Evolutionary conservation across 2,797 vertebrate genomes (phyloP), one percentile per base, ranked within the genome.

Genomic region (Falco novaeseelandiae): DNA sequence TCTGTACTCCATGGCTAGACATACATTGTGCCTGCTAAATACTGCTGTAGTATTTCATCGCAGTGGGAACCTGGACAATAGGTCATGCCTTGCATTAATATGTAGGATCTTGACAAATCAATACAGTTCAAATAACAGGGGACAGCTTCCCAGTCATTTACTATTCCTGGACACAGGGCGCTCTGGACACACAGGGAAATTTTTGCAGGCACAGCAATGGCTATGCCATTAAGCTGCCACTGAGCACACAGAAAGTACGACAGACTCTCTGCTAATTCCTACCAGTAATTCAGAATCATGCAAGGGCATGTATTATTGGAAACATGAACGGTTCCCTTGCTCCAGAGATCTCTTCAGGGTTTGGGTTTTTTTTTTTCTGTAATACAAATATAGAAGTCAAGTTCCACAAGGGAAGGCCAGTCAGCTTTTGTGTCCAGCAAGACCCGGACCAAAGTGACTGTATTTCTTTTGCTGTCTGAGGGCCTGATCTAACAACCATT

Each of bases 81-180:
- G 87, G 89, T 87, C 93, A 92, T 83, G 89, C 76, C 44, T 95
- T 77, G 87, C 87, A 66, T 92, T 87, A 81, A 67, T 77, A 72
- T 14, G 34, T 84, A 76, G 72, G 46, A 65, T 89, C 42, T 72
- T 83, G 89, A 87, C 89, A 94, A 95, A 97, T 92, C 81, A 69
- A 81, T 92, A 32, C 30, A 63, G 83, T 63, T 87, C 66, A 87
- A 92, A 85, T 51, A 70, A 79, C 48, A 69, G 52, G 19, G 66
- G 32, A 71, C n/a, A 3, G 36, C 72, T 93, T 44, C 51, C 57
- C 76, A 49, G 27, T 11, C 0, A 0, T 44, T 74, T 54, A 20
- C 79, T 65, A 6, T 71, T 90, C 32, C 87, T 91, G 12, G 82
- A 61, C 46, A 15, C 21, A 49, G 52, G 83, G 83, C 14, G 4